A percentile compares a stretch with the other conserved stretches of the same genome.
phyloP scores from a whole-genome alignment of 1,140 invertebrate genomes.

The Drosophila equinoxialis region DNA sequence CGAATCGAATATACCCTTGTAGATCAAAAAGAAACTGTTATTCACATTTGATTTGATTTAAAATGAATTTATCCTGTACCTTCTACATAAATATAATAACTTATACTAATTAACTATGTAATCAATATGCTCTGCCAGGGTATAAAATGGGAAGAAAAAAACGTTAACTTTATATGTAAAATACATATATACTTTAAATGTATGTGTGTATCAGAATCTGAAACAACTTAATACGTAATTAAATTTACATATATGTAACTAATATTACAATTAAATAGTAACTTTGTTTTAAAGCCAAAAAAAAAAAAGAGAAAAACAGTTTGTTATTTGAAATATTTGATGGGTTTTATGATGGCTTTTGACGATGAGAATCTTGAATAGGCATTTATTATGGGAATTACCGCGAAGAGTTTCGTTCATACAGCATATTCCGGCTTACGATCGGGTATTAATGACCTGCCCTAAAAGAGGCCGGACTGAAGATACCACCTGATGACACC shows the following conservation, averaged over 20 bases:
- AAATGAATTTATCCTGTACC: background rate
- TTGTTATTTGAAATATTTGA: background rate
- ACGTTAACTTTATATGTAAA: slow-evolving; percentile 12
- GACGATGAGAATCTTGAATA: slow-evolving; percentile 46
- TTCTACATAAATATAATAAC: background rate
- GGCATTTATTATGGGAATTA: slow-evolving; percentile 53
- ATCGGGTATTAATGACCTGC: slow-evolving; percentile 64
- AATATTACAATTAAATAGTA: slow-evolving; percentile 57
- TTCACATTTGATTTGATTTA: background rate
- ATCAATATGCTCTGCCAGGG: slow-evolving; percentile 19
- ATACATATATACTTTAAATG: background rate
- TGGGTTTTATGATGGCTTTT: background rate
- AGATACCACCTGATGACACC: slow-evolving; percentile 57
- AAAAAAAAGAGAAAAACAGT: background rate
- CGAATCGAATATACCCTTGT: slow-evolving; percentile 11
- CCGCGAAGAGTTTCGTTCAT: slow-evolving; percentile 67
- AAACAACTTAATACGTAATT: slow-evolving; percentile 74
- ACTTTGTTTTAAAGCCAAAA: slow-evolving; percentile 55
- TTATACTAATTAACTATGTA: background rate
- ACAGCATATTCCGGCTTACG: slow-evolving; percentile 50
- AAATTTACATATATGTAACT: slow-evolving; percentile 55
- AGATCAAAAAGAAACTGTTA: background rate
- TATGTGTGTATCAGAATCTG: slow-evolving; percentile 49
- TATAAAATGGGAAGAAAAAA: slow-evolving; percentile 10
- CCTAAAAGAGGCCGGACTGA: slow-evolving; percentile 48